A percentile compares a stretch with the other conserved stretches of the same genome.
Conservation (phyloP, 2,888 invertebrate genomes). For the Choristoneura rosaceana region DNA sequence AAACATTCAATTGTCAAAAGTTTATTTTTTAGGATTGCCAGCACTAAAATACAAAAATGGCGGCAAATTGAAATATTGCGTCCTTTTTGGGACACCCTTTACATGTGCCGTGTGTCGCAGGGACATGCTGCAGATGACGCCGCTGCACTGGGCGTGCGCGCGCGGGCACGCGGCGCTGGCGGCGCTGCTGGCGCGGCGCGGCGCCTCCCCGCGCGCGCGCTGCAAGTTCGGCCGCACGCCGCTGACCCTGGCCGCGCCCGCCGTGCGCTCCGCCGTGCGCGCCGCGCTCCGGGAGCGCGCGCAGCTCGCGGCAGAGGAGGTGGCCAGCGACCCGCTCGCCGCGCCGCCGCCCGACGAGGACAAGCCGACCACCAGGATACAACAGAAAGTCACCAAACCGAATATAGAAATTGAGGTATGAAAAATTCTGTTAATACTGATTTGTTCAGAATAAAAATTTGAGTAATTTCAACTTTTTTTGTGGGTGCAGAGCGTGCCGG, state of each 20-base stretch:
- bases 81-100: no score
- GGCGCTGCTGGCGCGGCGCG: slow-evolving; percentile 88
- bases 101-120: slow-evolving; percentile 40
- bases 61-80: no score
- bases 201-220: slow-evolving; percentile 88
- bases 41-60: no score
- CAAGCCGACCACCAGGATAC: background rate
- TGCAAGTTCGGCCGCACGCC: slow-evolving; percentile 73
- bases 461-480: no score
- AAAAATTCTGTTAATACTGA: background rate
- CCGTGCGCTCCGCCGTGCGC: slow-evolving; percentile 48
- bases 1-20: no score
- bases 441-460: background rate
- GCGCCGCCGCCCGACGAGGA: slow-evolving; percentile 8
- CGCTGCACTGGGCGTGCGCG: slow-evolving; percentile 97
- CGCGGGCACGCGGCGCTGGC: slow-evolving; percentile 88
- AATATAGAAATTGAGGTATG: slow-evolving; percentile 16
- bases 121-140: slow-evolving; percentile 88
- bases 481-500: no score
- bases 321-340: slow-evolving; percentile 11
- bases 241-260: slow-evolving; percentile 54
- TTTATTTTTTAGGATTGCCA: no score
- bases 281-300: slow-evolving; percentile 49
- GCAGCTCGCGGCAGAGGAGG: slow-evolving; percentile 30
- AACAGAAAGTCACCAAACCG: slow-evolving; percentile 10